Evolutionary conservation across 1,140 invertebrate species (phyloP).

Genomic region (Drosophila takahashii): DNA sequence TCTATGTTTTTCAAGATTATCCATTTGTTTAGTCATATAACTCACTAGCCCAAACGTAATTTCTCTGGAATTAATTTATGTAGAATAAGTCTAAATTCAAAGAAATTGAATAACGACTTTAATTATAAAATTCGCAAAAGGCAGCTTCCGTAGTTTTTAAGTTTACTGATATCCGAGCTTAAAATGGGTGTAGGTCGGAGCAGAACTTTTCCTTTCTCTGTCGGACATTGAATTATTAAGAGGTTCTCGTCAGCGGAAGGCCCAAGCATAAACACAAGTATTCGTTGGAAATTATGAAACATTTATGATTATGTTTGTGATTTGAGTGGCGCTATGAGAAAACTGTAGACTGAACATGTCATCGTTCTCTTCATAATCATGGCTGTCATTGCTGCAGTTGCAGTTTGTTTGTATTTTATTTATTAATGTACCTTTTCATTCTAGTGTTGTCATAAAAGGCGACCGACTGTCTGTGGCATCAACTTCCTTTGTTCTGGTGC

Average conservation of each 20-base stretch:
- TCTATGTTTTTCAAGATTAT: too few relatives aligned
- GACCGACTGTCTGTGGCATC: slow-evolving; percentile 57
- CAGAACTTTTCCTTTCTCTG: background rate
- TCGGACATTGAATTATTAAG: slow-evolving; percentile 65
- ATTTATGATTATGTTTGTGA: slow-evolving; percentile 62
- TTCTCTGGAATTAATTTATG: too few relatives aligned
- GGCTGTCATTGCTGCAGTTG: slow-evolving; percentile 11
- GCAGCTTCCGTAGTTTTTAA: too few relatives aligned
- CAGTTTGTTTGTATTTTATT: slow-evolving; percentile 23
- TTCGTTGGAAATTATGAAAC: slow-evolving; percentile 62
- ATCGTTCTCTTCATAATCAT: slow-evolving; percentile 18
- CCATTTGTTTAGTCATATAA: too few relatives aligned
- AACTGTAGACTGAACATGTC: slow-evolving; percentile 25
- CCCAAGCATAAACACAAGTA: slow-evolving; percentile 9
- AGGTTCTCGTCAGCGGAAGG: slow-evolving; percentile 52
- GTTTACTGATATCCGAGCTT: slow-evolving; percentile 9
- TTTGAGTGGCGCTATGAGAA: slow-evolving; percentile 25
- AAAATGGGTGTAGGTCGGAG: too few relatives aligned
- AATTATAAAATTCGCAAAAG: too few relatives aligned
- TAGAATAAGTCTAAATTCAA: background rate
- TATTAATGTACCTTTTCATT: slow-evolving; percentile 17
- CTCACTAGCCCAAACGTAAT: too few relatives aligned
- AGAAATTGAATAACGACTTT: background rate
- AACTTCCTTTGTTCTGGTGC: slow-evolving; percentile 15
- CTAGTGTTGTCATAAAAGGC: slow-evolving; percentile 50